These are phyloP conservation scores for Hippotragus niger DNA, from an alignment of 2,113 vertebrate genomes.

Conservation along the genomic window DNA sequence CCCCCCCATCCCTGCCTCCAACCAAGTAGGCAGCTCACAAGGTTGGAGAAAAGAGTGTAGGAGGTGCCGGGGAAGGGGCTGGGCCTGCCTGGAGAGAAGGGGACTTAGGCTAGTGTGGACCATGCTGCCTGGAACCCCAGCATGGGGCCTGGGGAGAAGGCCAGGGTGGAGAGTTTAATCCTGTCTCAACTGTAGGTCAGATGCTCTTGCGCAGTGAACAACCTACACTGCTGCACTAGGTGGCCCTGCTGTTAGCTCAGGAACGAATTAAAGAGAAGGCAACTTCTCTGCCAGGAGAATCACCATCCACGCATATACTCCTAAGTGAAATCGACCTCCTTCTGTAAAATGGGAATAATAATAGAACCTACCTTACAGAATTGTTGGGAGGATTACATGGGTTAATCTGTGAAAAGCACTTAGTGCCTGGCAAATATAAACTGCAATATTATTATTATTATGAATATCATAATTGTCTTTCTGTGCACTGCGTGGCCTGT, in stretches of 20 bases:
- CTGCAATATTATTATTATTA: not conserved
- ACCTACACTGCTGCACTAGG: fast-evolving
- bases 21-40: not conserved
- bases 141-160: not conserved
- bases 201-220: not conserved
- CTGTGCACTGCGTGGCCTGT: not conserved
- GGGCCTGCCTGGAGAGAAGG: not conserved
- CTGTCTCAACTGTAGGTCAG: not conserved
- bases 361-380: not conserved
- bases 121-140: not conserved
- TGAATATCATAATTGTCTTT: not conserved
- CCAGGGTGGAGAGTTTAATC: not conserved
- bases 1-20: not conserved
- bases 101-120: not conserved
- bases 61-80: not conserved
- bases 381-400: not conserved
- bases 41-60: not conserved
- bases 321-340: not conserved
- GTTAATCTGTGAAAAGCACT: not conserved
- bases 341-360: not conserved
- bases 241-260: not conserved
- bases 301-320: not conserved
- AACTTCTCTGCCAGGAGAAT: not conserved
- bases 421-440: not conserved
- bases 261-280: not conserved